Evolutionary conservation across 2,113 vertebrate genomes (phyloP), one percentile per base, ranked within the genome.

Genomic region (Hemicordylus capensis): DNA sequence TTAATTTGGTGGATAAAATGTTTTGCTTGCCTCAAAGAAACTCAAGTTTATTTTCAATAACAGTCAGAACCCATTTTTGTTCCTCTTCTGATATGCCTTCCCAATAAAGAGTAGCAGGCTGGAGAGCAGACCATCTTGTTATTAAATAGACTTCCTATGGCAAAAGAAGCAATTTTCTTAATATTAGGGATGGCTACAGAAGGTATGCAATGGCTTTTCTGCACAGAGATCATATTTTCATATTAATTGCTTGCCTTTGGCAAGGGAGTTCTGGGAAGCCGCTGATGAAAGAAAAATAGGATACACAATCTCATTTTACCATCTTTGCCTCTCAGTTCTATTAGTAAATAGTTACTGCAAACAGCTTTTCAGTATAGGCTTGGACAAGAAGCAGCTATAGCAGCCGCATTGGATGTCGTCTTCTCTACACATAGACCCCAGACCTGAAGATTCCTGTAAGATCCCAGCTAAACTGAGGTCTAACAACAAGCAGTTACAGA

Each of bases 1-100:
- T 95, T 92, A 87, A 93, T 93, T 94, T 95, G 91, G 84, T 86
- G 87, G 90, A 90, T 89, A 92, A 93, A 92, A 93, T 80, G 42
- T 94, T 95, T 92, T 92, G 82, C 87, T 93, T 92, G 84, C 92
- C 90, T 94, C 83, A 93, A 89, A 85, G 56, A 58, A 92, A 67
- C 6, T 34, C 70, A 61, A 76, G 91, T 92, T 93, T 85, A 87
- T 90, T 93, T 90, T 87, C 90, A 95, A 48, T 95, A 91, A 91
- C 48, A 85, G 80, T 90, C 69, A 90, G 6, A 42, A 67, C 48
- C 34, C 82, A 89, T 70, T 93, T 92, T 94, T 94, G 84, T 84
- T 92, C 46, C 78, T 85, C 86, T 88, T 83, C 78, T 59, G 72
- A 91, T 88, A 84, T 82, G n/a, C 51, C 85, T 89, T 42, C 10